Conservation (phyloP, 2,888 invertebrate species). For the Aspidiotus rigidus region DNA sequence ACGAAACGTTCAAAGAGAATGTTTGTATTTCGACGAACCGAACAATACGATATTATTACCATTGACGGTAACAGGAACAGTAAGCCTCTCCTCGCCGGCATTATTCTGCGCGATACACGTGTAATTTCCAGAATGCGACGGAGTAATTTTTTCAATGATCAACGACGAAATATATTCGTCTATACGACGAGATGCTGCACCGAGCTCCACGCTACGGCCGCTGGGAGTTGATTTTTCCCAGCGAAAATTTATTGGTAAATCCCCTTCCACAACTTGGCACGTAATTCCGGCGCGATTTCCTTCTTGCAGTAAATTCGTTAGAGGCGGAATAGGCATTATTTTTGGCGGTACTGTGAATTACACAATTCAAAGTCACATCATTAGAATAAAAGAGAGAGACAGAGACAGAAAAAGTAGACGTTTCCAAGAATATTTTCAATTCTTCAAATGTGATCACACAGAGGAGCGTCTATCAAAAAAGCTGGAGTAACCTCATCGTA, state of each 20-base stretch:
- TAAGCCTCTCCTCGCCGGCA: conserved; percentile 67
- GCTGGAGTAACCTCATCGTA: too few species aligned
- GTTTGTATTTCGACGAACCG: too few species aligned
- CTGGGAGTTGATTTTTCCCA: conserved; percentile 67
- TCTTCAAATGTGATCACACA: too few species aligned
- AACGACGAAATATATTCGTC: conserved; percentile 80
- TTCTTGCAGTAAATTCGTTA: conserved; percentile 69
- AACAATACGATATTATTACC: conserved; percentile 46
- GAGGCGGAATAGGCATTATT: conserved; percentile 71
- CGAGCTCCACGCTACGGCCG: conserved; percentile 56
- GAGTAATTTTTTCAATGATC: conserved; percentile 75
- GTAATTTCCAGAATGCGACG: conserved; percentile 79
- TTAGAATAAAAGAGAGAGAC: conserved; percentile 26
- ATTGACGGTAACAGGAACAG: conserved; percentile 71
- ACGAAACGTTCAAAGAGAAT: conserved; percentile 5
- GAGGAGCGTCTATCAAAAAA: too few species aligned
- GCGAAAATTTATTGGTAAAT: conserved; percentile 79
- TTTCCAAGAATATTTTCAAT: too few species aligned
- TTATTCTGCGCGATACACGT: conserved; percentile 86
- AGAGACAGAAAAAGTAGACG: background rate
- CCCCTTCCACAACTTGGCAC: conserved; percentile 84
- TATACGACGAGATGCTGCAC: conserved; percentile 52
- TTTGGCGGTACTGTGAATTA: conserved; percentile 61
- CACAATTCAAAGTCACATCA: conserved; percentile 36
- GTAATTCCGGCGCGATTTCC: conserved; percentile 83